These are phyloP conservation scores for Cassiopea andromeda DNA, from an alignment of 30 jellyfish, hydroid and myxozoan genomes.

Conservation along the genomic window DNA sequence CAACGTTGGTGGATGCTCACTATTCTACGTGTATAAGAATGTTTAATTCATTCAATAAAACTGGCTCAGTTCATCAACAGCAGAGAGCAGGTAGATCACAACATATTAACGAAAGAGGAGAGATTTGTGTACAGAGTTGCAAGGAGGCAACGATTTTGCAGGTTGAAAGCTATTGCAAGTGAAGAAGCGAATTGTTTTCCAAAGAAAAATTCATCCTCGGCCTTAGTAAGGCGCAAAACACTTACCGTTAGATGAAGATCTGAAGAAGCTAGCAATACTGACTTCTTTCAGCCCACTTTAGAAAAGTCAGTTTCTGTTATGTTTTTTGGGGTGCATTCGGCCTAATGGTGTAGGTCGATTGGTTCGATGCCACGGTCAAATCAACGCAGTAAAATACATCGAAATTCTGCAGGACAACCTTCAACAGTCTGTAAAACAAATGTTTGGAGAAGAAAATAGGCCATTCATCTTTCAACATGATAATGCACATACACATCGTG, in stretches of 20 bases:
- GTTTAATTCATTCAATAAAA: background rate
- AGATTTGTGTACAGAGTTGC: background rate
- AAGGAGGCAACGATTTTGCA: background rate
- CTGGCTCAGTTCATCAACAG: conserved; percentile 11
- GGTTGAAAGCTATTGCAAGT: no score
- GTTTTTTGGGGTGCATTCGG: conserved; percentile 3
- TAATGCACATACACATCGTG: no score
- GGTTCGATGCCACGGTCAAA: no score
- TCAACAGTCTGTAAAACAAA: background rate
- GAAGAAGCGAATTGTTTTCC: no score
- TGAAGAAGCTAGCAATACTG: no score
- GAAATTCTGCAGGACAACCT: no score
- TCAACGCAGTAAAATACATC: no score
- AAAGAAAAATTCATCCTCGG: background rate
- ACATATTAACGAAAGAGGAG: conserved; percentile 9
- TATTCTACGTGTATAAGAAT: conserved; percentile 11
- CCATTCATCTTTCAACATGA: no score
- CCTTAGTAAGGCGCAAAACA: background rate
- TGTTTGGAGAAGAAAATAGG: conserved; percentile 1
- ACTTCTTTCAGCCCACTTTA: conserved; percentile 13
- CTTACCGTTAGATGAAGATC: no score
- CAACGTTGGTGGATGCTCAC: background rate
- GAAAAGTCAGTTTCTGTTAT: conserved; percentile 5
- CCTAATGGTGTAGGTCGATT: background rate
- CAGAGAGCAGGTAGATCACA: conserved; percentile 10